phyloP scores from a whole-genome alignment of 2,113 vertebrate genomes.

The Naja naja region DNA sequence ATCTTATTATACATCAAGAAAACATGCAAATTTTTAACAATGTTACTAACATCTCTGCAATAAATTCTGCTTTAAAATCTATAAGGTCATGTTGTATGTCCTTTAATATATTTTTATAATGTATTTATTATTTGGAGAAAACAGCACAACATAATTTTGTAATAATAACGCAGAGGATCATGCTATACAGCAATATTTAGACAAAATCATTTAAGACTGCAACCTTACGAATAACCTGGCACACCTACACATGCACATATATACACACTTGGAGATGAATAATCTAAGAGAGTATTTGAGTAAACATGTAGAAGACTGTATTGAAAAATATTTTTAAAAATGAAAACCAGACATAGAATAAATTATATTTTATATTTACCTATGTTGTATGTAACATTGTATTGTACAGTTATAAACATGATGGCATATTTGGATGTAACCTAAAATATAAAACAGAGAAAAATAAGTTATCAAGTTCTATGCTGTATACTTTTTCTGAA shows the following conservation, averaged over 20 bases:
- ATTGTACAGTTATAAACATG: slow-evolving; percentile 83
- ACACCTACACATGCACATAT: not conserved
- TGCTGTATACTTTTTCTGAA: not conserved
- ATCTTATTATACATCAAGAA: not conserved
- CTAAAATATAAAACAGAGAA: slow-evolving; percentile 59
- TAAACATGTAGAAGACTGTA: not conserved
- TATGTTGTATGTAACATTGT: slow-evolving; percentile 78
- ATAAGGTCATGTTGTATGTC: not conserved
- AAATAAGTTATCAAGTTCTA: not conserved
- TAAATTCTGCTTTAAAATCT: not conserved
- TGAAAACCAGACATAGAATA: not conserved
- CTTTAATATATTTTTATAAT: not conserved
- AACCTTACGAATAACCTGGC: not conserved
- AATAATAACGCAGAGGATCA: not conserved
- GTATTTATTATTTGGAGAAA: not conserved
- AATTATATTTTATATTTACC: slow-evolving; percentile 60
- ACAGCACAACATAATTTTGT: not conserved
- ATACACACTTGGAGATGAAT: not conserved
- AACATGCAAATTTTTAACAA: not conserved
- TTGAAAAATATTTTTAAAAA: not conserved
- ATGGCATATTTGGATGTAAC: slow-evolving; percentile 74
- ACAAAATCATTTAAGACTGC: not conserved
- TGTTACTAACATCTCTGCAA: not conserved
- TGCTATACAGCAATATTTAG: not conserved
- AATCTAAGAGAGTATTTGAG: not conserved